Evolutionary conservation across 2,888 invertebrate species (phyloP), one percentile per base, ranked within the genome.

Genomic region (Scaptomyza caliginosa): DNA sequence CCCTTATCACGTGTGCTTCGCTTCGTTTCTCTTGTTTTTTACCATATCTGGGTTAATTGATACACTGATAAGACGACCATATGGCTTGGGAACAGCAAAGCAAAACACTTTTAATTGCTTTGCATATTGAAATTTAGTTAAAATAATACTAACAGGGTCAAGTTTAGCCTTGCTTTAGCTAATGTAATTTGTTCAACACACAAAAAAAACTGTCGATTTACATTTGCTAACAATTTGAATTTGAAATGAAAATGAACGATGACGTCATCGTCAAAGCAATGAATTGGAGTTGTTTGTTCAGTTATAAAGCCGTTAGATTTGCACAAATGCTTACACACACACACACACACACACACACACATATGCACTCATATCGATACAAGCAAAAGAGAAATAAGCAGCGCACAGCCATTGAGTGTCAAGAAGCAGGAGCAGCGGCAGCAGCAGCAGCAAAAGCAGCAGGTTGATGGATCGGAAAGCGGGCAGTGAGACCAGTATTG

Each of bases 1-100:
- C 8, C 56, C 40, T 67, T 77, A 80, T 78, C 71, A 62, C 32
- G 36, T 32, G 49, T 39, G 36, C 19, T 32, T 19, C 42, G 36
- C 64, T 57, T 69, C 67, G 48, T 64, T 59, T 34, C 4, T 10
- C 28, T 23, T 17, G 26, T 72, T 64, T 42, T 19, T 16, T 21
- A 43, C 19, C 24, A 67, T 63, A 81, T 77, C 63, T 77, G 52
- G 73, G 70, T 67, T 79, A 79, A 76, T 83, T 82, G 67, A 68
- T 68, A 71, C 62, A 45, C 77, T 67, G 84, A 80, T 68, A 84
- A 84, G 57, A 16, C 17, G 6, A 2, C 11, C 21, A 17, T 36
- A 38, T 45, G 34, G 17, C 4, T 21, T 16, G 7, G 32, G 28
- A 46, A 32, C 26, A 55, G 21, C 19, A 43, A 55, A 32, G 7